Evolutionary conservation across 2,113 vertebrate species (phyloP).

Genomic region (Lanius ludovicianus): DNA sequence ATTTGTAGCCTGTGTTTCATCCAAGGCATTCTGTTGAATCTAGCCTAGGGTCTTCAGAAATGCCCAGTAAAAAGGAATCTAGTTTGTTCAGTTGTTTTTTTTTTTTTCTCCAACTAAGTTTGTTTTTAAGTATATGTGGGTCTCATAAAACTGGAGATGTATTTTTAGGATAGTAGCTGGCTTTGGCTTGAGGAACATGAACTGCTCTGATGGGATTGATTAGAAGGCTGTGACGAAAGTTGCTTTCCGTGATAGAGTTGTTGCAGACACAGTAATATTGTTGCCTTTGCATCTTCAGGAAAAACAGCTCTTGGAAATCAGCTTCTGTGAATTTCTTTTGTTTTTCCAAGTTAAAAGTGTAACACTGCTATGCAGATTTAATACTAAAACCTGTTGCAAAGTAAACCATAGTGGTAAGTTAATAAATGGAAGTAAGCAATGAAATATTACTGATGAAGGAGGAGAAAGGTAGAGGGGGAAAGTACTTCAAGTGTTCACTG

Average conservation of each 20-base stretch:
- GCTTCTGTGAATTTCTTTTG: background rate
- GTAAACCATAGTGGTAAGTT: background rate
- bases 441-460: background rate
- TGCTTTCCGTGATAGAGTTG: background rate
- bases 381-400: background rate
- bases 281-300: background rate
- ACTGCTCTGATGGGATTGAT: background rate
- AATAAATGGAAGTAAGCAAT: background rate
- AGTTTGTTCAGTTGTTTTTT: background rate
- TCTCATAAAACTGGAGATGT: background rate
- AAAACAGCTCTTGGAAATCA: background rate
- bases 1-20: background rate
- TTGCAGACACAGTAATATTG: background rate
- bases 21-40: background rate
- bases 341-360: background rate
- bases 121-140: background rate
- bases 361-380: background rate
- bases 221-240: background rate
- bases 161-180: background rate
- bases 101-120: background rate
- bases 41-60: background rate
- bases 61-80: background rate
- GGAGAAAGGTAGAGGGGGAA: background rate
- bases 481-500: background rate
- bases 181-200: background rate